A percentile compares a stretch with the other conserved stretches of the same genome.
Conservation (phyloP, 2,113 vertebrate species). For the Falco punctatus region DNA sequence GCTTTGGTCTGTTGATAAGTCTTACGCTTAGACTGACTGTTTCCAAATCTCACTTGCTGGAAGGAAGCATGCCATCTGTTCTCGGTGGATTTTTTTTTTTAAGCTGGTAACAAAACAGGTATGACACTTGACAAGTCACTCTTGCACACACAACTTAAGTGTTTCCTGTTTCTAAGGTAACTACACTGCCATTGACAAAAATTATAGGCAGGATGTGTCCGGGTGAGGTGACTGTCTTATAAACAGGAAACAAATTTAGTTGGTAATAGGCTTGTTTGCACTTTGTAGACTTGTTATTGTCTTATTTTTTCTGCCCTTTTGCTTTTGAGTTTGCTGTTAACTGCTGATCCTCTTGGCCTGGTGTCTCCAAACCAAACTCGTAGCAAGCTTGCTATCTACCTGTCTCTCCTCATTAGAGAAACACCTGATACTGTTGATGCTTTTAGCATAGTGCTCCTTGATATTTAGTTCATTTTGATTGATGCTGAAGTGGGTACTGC, state of each 20-base stretch:
- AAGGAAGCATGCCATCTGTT: not conserved
- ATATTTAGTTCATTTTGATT: not conserved
- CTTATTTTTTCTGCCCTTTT: not conserved
- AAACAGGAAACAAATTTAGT: slow-evolving; percentile 3
- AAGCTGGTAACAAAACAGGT: not conserved
- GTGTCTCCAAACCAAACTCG: not conserved
- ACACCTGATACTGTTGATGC: not conserved
- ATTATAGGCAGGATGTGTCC: not conserved
- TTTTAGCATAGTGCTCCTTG: not conserved
- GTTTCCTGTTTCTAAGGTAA: slow-evolving; percentile 16
- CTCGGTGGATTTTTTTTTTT: not conserved
- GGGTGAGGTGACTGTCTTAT: not conserved
- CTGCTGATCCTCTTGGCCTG: not conserved
- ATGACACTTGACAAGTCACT: not conserved
- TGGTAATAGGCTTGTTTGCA: not conserved
- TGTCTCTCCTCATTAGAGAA: not conserved
- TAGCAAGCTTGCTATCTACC: not conserved
- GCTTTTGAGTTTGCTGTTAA: not conserved
- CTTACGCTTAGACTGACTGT: not conserved
- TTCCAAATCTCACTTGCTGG: not conserved
- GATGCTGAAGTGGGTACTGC: not conserved
- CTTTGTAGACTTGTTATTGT: not conserved
- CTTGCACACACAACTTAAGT: not conserved
- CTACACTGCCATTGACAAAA: not conserved
- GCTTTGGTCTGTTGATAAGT: accelerated